Evolutionary conservation across 2,113 vertebrate genomes (phyloP).

Genomic region (Clarias batrachus): DNA sequence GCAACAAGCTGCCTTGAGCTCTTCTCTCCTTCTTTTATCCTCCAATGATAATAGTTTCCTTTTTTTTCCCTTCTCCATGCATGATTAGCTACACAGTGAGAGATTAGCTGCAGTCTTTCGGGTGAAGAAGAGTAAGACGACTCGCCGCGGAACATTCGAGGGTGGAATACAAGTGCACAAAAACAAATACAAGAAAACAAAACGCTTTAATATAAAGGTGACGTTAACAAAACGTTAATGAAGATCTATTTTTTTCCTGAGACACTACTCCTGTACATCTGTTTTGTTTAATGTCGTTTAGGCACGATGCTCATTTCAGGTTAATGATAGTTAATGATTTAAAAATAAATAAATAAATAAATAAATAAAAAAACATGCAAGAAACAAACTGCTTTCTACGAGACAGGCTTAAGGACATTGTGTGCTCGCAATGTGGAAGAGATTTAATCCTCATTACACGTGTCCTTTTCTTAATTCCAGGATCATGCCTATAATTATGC

Average conservation of each 20-base stretch:
- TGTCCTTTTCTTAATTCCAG: background rate
- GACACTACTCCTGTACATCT: background rate
- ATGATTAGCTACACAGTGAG: slow-evolving; percentile 13
- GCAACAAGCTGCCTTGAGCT: background rate
- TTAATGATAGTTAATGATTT: background rate
- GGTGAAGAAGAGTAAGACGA: background rate
- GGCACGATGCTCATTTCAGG: background rate
- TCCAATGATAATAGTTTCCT: background rate
- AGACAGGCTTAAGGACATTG: background rate
- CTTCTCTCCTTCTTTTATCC: background rate
- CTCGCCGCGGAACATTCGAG: background rate
- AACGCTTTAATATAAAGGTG: background rate
- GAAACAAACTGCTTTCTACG: background rate
- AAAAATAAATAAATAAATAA: no score
- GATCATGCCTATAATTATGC: background rate
- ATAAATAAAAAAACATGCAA: background rate
- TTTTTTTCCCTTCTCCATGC: background rate
- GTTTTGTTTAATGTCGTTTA: background rate
- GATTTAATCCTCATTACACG: background rate
- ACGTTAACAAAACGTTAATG: background rate
- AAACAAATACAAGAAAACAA: background rate
- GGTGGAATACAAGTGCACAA: background rate
- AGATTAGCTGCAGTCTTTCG: slow-evolving; percentile 6
- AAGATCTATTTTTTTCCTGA: background rate
- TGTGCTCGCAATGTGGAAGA: background rate